Conservation (phyloP, 2,888 invertebrate genomes). For the Lithophane ornitopus region DNA sequence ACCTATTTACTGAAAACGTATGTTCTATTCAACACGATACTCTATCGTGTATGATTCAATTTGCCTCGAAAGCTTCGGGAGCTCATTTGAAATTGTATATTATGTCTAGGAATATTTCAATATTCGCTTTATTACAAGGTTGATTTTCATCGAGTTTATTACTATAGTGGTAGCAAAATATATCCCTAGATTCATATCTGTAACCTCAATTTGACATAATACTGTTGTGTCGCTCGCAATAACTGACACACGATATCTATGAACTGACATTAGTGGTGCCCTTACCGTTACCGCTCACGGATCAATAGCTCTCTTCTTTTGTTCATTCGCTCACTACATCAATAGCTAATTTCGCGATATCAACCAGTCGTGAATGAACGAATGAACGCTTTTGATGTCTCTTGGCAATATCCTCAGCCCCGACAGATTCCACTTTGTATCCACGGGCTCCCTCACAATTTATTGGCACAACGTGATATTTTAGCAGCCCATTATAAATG, state of each 20-base stretch:
- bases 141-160: not conserved
- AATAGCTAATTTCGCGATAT: slow-evolving; percentile 56
- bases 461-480: slow-evolving; percentile 60
- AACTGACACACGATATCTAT: too few relatives aligned
- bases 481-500: slow-evolving; percentile 57
- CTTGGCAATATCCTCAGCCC: slow-evolving; percentile 43
- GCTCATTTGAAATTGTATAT: slow-evolving; percentile 34
- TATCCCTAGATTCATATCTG: not conserved
- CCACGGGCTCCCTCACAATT: slow-evolving; percentile 38
- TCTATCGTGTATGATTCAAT: slow-evolving; percentile 23
- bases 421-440: slow-evolving; percentile 43
- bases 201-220: slow-evolving; percentile 19
- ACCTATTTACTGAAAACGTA: slow-evolving; percentile 6
- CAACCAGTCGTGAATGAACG: slow-evolving; percentile 48
- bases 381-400: slow-evolving; percentile 54
- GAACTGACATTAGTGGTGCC: slow-evolving; percentile 37
- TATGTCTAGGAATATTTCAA: slow-evolving; percentile 7
- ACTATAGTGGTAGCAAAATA: not conserved
- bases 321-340: slow-evolving; percentile 50
- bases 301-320: slow-evolving; percentile 56
- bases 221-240: slow-evolving; percentile 42
- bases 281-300: slow-evolving; percentile 14
- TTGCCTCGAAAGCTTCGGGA: slow-evolving; percentile 15
- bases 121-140: slow-evolving; percentile 14
- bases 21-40: slow-evolving; percentile 12